Evolutionary conservation across 2,888 invertebrate genomes (phyloP).

Genomic region (Chrysolina haemoptera): DNA sequence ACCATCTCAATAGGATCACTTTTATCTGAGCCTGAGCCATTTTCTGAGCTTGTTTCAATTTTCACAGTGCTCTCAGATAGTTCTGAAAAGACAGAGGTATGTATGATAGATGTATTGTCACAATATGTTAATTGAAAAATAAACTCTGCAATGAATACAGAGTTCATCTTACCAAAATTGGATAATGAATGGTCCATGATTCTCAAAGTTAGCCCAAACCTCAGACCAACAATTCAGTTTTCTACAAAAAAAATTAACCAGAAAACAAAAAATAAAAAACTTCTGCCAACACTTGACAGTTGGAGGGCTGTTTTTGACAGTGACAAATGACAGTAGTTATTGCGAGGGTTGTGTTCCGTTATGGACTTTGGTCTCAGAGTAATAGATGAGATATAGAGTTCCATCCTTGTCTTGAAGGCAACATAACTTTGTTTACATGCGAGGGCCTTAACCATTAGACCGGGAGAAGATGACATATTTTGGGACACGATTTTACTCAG

Average conservation of each 20-base stretch:
- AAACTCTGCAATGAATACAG: not conserved
- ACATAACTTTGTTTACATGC: too few species aligned
- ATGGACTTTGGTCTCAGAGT: too few species aligned
- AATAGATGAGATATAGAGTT: too few species aligned
- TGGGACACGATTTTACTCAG: too few species aligned
- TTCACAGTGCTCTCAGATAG: constrained; percentile 65
- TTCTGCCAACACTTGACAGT: constrained; percentile 17
- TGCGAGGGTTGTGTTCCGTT: too few species aligned
- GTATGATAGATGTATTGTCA: not conserved
- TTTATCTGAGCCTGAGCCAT: constrained; percentile 67
- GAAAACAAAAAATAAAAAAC: constrained; percentile 30
- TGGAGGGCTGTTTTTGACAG: not conserved
- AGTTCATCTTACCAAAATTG: constrained; percentile 53
- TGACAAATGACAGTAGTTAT: not conserved
- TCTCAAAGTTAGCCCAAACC: not conserved
- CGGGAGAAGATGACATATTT: too few species aligned
- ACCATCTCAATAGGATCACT: constrained; percentile 63
- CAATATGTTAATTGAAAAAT: constrained; percentile 25
- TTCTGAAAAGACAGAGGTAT: constrained; percentile 57
- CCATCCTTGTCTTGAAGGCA: too few species aligned
- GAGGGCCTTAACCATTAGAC: too few species aligned
- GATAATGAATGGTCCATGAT: constrained; percentile 58
- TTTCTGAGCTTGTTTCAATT: constrained; percentile 64
- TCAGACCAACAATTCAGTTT: not conserved
- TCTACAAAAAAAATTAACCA: constrained; percentile 26